Base-by-base conservation (phyloP, 2,113 vertebrate genomes). In the Coptodon bakossiorum region DNA sequence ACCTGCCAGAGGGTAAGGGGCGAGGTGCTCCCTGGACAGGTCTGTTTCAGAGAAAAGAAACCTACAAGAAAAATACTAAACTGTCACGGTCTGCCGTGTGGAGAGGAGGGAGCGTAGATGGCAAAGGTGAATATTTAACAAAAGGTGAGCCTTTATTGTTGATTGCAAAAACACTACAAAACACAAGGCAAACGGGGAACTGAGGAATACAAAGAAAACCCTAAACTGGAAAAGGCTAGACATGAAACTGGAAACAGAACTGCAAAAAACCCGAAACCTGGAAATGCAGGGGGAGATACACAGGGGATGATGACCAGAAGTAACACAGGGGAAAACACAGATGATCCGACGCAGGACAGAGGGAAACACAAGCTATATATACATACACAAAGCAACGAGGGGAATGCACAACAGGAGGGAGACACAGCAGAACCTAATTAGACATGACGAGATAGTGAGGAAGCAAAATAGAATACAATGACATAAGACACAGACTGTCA, bases 271-370 rank as follows among this genome's bases (percentile, higher is more conserved):
- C 16, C 17, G 45, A 19, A 52, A 10, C 16, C 29, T 63, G 16
- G 59, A 63, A 63, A n/a, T 1, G 17, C 31, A 63, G 1, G 31
- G 9, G 29, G 2, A 5, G 9, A 2, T 36, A 36, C 31, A 12
- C 17, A 11, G 5, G 17, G 31, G 17, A 1, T 7, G 59, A 19
- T 3, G 17, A 63, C 17, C 6, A 36, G 31, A 1, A 1, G 17
- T 63, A 36, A 7, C 3, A 0, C 29, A 4, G 9, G 9, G 9
- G 59, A 34, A 19, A 63, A 2, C 17, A n/a, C 31, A 63, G 4
- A 7, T 11, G 31, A 36, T 36, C 59, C 1, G 0, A 36, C 6
- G 0, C 0, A 0, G 29, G 6, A 63, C 17, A 36, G 31, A 2
- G 9, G 59, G 17, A 36, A 63, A 36, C 31, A 1, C 9, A 3